Base-by-base conservation (phyloP, 2,113 vertebrate genomes). In the Clupea harengus region DNA sequence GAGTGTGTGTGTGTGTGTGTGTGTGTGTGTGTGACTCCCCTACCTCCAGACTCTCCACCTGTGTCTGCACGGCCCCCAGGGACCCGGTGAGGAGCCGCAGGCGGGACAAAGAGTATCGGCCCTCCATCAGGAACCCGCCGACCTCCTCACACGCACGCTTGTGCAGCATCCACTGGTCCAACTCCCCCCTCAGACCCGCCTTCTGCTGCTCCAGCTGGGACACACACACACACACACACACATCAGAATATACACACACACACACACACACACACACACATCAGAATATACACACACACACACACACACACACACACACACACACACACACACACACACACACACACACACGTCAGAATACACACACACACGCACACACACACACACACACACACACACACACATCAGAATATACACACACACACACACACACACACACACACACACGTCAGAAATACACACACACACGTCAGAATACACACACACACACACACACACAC, bases 41-140 rank as follows among this genome's bases (percentile, higher is more conserved):
- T 90, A 99, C 98, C 97, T 99, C 95, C 45, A 99, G 94, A 88
- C 94, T 98, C 87, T 96, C 94, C 72, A 98, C 97, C 91, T 99
- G 98, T 57, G 97, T 93, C 88, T 96, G 96, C 25, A 97, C 97
- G 45, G 98, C 98, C 91, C 98, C 97, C 86, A 97, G 91, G 32
- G 98, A 99, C 82, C 97, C 97, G 0, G 97, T 98, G 82, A 99
- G 96, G 89, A 97, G 95, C 81, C 96, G 96, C 92, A 96, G 97
- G 4, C 95, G 95, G 10, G 98, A 97, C n/a, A 99, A 94, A 11
- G 97, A 98, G 67, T 99, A 99, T 60, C 97, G 93, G 45, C 97
- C 97, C 92, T 99, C 97, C 91, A 96, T 97, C 88, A 99, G 90
- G 89, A 94, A 94, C 75, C 95, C 93, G 78, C 96, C 97, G 64